phyloP scores from a whole-genome alignment of 1,140 invertebrate genomes.

The Megalonaias nervosa region DNA sequence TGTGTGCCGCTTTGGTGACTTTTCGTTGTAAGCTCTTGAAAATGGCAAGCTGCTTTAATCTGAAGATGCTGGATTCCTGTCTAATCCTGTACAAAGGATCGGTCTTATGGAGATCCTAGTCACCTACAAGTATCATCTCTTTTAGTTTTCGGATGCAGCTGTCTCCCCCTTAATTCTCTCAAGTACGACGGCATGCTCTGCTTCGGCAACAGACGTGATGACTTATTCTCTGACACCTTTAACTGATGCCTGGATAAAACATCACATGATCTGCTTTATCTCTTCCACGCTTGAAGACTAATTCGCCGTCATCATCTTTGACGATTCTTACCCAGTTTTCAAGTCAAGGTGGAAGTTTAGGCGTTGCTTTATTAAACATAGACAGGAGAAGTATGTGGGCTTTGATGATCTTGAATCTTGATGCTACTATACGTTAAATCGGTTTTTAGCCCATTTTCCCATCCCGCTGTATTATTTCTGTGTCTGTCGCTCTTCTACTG shows the following conservation, averaged over 20 bases:
- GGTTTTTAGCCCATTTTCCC: slow-evolving; percentile 61
- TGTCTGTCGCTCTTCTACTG: slow-evolving; percentile 65
- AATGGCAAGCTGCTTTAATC: slow-evolving; percentile 34
- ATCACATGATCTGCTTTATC: slow-evolving; percentile 44
- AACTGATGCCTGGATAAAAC: slow-evolving; percentile 41
- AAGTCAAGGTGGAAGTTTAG: slow-evolving; percentile 23
- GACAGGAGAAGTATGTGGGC: slow-evolving; percentile 28
- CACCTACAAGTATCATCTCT: slow-evolving; percentile 10
- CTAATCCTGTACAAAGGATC: slow-evolving; percentile 22
- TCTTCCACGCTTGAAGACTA: slow-evolving; percentile 33
- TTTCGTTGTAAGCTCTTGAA: slow-evolving; percentile 28
- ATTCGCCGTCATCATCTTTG: slow-evolving; percentile 29
- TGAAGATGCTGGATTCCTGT: slow-evolving; percentile 33
- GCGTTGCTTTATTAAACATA: slow-evolving; percentile 30
- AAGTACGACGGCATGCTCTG: slow-evolving; percentile 8
- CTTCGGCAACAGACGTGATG: neutral
- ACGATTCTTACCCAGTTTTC: slow-evolving; percentile 33
- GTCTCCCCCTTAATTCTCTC: slow-evolving; percentile 8
- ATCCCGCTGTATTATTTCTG: slow-evolving; percentile 69
- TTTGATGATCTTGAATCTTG: slow-evolving; percentile 41
- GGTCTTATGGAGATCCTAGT: too few species aligned
- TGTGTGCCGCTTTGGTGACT: slow-evolving; percentile 37
- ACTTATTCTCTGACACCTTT: slow-evolving; percentile 15
- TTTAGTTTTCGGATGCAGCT: slow-evolving; percentile 13
- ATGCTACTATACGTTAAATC: slow-evolving; percentile 42